phyloP scores from a whole-genome alignment of 2,113 vertebrate species.

The Pristiophorus japonicus region DNA sequence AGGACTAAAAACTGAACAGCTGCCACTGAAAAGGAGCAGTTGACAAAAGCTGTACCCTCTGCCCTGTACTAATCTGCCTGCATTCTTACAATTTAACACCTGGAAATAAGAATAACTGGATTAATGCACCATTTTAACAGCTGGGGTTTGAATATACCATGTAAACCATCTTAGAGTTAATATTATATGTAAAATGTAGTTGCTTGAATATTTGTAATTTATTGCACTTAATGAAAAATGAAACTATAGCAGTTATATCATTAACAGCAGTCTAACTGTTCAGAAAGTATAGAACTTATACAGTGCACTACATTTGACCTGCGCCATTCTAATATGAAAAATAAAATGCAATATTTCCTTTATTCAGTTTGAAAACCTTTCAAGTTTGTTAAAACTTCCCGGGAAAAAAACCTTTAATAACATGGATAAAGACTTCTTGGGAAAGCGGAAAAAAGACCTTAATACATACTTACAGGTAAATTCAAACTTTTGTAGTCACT shows the following conservation, averaged over 20 bases:
- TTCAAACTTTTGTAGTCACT: neutral
- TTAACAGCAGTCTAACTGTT: neutral
- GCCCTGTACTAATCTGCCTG: constrained; percentile 41
- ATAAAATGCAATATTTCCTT: constrained; percentile 28
- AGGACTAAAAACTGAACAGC: constrained; percentile 41
- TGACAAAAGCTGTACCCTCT: constrained; percentile 40
- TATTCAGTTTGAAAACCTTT: constrained; percentile 85
- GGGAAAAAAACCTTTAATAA: constrained; percentile 99
- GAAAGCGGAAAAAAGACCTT: constrained; percentile 94
- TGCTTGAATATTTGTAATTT: neutral
- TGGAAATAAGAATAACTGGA: constrained; percentile 40
- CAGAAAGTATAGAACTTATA: neutral
- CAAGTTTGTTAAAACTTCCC: constrained; percentile 81
- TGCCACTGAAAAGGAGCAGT: constrained; percentile 41
- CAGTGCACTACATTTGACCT: neutral
- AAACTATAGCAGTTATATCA: neutral
- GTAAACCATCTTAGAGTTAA: neutral
- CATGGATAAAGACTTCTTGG: constrained; percentile 96
- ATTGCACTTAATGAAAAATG: neutral
- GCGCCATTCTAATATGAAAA: neutral
- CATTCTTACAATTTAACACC: constrained; percentile 44
- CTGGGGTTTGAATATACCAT: constrained; percentile 28
- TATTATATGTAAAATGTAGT: neutral
- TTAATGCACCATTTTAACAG: constrained; percentile 39
- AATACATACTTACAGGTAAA: constrained; percentile 89